Evolutionary conservation across 2,888 invertebrate genomes (phyloP).

Genomic region (Troglohyphantes excavatus): DNA sequence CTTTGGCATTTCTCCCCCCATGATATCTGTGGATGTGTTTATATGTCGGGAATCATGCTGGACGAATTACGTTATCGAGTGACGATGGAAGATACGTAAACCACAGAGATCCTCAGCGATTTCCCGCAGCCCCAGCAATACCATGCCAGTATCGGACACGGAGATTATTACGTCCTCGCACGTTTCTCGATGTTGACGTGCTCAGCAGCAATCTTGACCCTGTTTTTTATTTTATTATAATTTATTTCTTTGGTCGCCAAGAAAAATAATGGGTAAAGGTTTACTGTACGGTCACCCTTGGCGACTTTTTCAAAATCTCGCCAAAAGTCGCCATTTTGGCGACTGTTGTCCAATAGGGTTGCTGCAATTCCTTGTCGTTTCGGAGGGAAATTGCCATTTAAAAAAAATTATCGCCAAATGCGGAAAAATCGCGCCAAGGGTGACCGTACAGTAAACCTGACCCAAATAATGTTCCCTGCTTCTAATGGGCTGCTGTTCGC

Average conservation of each 20-base stretch:
- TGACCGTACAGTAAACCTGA: no score
- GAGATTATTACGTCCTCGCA: neutral
- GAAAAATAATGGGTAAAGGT: no score
- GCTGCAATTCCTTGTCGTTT: no score
- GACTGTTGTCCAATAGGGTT: no score
- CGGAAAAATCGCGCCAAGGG: no score
- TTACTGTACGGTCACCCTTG: no score
- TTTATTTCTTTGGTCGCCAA: neutral
- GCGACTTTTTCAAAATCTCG: no score
- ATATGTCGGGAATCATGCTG: conserved; percentile 20
- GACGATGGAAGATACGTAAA: conserved; percentile 33
- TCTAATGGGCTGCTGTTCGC: neutral
- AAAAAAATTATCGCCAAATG: no score
- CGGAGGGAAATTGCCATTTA: no score
- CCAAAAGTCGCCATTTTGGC: no score
- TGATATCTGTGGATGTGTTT: conserved; percentile 22
- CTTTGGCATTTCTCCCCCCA: neutral
- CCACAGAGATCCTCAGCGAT: conserved; percentile 31
- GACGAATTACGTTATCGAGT: conserved; percentile 21
- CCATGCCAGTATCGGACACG: neutral
- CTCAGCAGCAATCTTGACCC: conserved; percentile 11
- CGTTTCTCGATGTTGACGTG: neutral
- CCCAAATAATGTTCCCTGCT: neutral
- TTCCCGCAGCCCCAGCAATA: neutral
- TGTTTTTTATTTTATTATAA: neutral